phyloP scores from a whole-genome alignment of 2,113 vertebrate species.

The Phocoena phocoena region DNA sequence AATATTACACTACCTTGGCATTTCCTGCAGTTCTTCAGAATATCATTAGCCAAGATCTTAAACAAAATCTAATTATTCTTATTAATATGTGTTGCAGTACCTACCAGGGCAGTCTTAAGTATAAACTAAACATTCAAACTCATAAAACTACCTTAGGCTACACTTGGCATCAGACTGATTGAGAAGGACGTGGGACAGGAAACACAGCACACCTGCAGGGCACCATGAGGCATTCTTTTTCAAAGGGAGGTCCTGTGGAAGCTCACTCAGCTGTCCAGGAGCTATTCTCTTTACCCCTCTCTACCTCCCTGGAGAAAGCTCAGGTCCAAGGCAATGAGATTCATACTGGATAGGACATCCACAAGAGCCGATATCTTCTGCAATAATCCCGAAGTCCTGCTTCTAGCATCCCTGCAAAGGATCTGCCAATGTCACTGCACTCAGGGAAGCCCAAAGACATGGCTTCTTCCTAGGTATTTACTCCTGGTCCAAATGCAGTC shows the following conservation, averaged over 20 bases:
- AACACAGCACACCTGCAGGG: not conserved
- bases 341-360: not conserved
- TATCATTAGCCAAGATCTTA: not conserved
- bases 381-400: not conserved
- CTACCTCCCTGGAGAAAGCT: not conserved
- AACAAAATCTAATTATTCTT: not conserved
- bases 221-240: not conserved
- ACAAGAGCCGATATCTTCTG: not conserved
- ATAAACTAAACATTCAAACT: constrained; percentile 1
- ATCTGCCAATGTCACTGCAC: not conserved
- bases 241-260: not conserved
- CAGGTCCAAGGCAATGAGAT: not conserved
- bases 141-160: not conserved
- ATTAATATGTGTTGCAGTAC: not conserved
- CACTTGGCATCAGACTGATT: not conserved
- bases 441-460: not conserved
- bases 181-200: not conserved
- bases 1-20: not conserved
- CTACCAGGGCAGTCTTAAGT: not conserved
- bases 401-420: not conserved
- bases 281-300: not conserved
- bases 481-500: not conserved
- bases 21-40: constrained; percentile 6
- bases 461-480: not conserved
- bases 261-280: not conserved